These are phyloP conservation scores for Poeciliopsis turrubarensis DNA, from an alignment of 2,113 vertebrate species.

Conservation along the genomic window DNA sequence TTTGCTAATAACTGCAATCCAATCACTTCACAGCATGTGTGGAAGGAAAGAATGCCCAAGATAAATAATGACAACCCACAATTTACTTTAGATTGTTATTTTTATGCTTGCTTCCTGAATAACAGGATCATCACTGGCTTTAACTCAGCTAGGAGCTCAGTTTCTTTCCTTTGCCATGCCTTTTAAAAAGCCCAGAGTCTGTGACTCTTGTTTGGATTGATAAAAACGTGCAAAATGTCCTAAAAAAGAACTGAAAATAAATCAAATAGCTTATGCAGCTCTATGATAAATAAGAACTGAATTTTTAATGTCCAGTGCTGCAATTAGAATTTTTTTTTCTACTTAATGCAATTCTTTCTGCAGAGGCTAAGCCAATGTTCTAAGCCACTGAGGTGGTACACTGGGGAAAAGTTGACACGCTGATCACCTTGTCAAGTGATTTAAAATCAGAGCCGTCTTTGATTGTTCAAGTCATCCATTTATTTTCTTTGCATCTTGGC, in stretches of 20 bases:
- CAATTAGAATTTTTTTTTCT: not conserved
- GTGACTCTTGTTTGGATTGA: not conserved
- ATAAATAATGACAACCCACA: constrained; percentile 70
- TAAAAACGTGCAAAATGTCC: not conserved
- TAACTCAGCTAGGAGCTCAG: constrained; percentile 15
- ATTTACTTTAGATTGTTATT: constrained; percentile 69
- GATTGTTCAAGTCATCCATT: too few relatives aligned
- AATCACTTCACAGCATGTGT: constrained; percentile 65
- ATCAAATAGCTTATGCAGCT: not conserved
- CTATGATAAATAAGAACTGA: too few relatives aligned
- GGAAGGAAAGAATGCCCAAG: constrained; percentile 43
- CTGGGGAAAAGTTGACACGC: too few relatives aligned
- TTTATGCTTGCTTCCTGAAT: constrained; percentile 45
- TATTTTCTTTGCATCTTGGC: too few relatives aligned
- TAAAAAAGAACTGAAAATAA: not conserved
- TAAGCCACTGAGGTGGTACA: too few relatives aligned
- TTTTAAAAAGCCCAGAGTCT: not conserved
- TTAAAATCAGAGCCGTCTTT: too few relatives aligned
- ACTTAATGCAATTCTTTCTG: not conserved
- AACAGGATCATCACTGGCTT: constrained; percentile 47
- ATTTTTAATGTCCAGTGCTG: too few relatives aligned
- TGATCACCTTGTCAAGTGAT: too few relatives aligned
- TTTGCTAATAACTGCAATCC: constrained; percentile 76
- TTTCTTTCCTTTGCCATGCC: constrained; percentile 1
- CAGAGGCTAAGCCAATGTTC: too few relatives aligned